These are phyloP conservation scores for Psix sp. DNA, from an alignment of 1,140 invertebrate genomes.

Conservation along the genomic window DNA sequence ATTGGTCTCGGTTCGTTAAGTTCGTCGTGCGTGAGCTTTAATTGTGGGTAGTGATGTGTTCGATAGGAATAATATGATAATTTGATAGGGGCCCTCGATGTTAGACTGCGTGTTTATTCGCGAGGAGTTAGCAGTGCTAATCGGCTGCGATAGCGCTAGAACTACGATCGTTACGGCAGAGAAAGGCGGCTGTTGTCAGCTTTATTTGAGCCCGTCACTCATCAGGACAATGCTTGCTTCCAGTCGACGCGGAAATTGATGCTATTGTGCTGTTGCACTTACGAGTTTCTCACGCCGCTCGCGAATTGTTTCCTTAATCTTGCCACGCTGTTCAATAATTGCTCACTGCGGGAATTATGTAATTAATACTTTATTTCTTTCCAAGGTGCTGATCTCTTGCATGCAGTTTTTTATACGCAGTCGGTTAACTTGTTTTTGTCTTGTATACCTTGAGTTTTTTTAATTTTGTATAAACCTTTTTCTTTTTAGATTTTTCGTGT, in stretches of 20 bases:
- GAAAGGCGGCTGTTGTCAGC: constrained; percentile 41
- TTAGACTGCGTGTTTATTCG: constrained; percentile 58
- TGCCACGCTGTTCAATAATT: constrained; percentile 36
- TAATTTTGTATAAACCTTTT: neutral
- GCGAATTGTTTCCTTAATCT: constrained; percentile 34
- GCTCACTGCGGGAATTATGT: constrained; percentile 12
- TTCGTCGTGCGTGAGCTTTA: constrained; percentile 70
- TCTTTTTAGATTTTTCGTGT: neutral
- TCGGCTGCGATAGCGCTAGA: constrained; percentile 40
- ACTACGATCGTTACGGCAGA: constrained; percentile 40
- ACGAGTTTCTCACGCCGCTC: constrained; percentile 36
- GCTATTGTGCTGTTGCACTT: constrained; percentile 22
- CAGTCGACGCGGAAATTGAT: constrained; percentile 32
- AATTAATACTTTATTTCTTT: constrained; percentile 41
- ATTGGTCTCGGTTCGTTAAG: constrained; percentile 69
- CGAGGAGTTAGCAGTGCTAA: constrained; percentile 30
- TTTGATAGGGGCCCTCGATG: constrained; percentile 45
- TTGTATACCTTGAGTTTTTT: neutral
- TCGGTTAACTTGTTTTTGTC: constrained; percentile 1
- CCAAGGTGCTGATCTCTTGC: constrained; percentile 16
- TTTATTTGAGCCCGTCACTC: constrained; percentile 39
- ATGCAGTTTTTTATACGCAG: constrained; percentile 14
- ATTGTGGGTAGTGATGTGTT: constrained; percentile 74
- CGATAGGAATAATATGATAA: constrained; percentile 77
- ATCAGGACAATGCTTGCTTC: constrained; percentile 34